Evolutionary conservation across 1,140 invertebrate species (phyloP).

Genomic region (Panulirus ornatus): DNA sequence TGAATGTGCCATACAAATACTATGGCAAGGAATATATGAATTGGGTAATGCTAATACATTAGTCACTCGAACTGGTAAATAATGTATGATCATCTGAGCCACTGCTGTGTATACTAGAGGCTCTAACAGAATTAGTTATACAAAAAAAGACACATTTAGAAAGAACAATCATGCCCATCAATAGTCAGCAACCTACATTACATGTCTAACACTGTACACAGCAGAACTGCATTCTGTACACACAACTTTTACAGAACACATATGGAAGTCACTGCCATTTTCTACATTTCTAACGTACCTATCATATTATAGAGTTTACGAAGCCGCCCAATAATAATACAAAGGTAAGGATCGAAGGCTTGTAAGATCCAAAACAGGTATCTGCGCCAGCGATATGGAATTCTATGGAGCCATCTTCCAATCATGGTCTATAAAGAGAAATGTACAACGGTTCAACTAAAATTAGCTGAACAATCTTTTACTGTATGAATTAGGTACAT

Average conservation of each 20-base stretch:
- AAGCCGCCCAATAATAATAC: constrained; percentile 46
- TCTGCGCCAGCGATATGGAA: constrained; percentile 56
- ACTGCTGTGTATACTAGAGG: neutral
- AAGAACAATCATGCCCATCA: constrained; percentile 58
- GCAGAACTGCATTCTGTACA: constrained; percentile 38
- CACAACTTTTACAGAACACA: constrained; percentile 5
- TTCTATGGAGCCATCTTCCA: constrained; percentile 55
- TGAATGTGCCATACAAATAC: neutral
- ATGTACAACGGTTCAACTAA: constrained; percentile 20
- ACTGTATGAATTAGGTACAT: neutral
- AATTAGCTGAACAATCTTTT: no score
- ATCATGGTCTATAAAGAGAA: constrained; percentile 63
- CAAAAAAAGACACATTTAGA: neutral
- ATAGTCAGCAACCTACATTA: constrained; percentile 37
- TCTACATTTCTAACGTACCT: constrained; percentile 41
- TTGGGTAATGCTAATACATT: neutral
- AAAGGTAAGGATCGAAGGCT: constrained; percentile 58
- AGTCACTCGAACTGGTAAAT: neutral
- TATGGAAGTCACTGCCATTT: neutral
- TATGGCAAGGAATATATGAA: neutral
- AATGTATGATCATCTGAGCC: neutral
- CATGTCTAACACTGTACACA: constrained; percentile 4
- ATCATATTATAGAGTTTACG: constrained; percentile 57
- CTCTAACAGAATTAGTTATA: neutral
- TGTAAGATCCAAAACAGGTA: constrained; percentile 55